Conservation (phyloP, 2,113 vertebrate species). For the Colinus virginianus region DNA sequence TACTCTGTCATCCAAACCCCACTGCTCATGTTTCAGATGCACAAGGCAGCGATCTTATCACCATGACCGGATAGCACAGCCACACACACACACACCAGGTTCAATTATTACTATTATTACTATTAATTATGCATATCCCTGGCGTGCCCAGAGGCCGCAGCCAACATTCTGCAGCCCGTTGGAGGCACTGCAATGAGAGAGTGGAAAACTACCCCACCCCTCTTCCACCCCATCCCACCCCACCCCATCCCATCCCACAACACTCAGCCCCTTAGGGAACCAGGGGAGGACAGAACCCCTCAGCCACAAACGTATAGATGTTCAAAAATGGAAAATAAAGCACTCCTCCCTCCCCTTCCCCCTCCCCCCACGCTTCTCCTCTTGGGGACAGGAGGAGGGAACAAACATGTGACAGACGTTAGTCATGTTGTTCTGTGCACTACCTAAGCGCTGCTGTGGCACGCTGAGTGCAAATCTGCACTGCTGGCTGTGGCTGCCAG, state of each 20-base stretch:
- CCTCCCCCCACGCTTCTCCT: conserved; percentile 23
- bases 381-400: conserved; percentile 1
- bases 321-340: neutral
- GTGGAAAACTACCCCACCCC: neutral
- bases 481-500: neutral
- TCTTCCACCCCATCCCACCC: too few species aligned
- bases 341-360: neutral
- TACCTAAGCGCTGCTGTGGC: neutral
- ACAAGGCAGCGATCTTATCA: neutral
- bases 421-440: conserved; percentile 27
- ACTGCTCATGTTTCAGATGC: neutral
- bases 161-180: neutral
- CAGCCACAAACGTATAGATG: neutral
- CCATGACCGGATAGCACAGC: neutral
- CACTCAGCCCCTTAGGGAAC: neutral
- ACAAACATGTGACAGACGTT: conserved; percentile 51
- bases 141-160: neutral
- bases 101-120: neutral
- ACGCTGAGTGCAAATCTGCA: neutral
- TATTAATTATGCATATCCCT: neutral
- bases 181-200: neutral
- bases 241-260: neutral
- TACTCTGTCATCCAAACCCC: neutral
- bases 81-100: neutral
- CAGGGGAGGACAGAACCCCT: neutral